Evolutionary conservation across 1,140 invertebrate genomes (phyloP).

Genomic region (Trichonephila clavata): DNA sequence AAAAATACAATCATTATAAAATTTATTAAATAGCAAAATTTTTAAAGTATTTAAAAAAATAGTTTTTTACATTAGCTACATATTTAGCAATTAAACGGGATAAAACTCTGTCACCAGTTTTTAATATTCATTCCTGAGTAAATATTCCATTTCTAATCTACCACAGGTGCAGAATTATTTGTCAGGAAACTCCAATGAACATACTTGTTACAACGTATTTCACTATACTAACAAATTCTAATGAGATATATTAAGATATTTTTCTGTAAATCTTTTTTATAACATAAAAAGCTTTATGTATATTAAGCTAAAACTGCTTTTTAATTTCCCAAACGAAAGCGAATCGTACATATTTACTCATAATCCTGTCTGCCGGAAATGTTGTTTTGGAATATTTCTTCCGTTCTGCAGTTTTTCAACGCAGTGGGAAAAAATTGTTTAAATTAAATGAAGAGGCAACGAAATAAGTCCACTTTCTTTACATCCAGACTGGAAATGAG

Average conservation of each 20-base stretch:
- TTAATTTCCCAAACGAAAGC: background rate
- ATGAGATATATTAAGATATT: background rate
- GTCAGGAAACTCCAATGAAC: background rate
- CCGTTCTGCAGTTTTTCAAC: background rate
- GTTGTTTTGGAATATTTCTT: background rate
- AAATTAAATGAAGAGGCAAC: background rate
- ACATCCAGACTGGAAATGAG: background rate
- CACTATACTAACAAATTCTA: background rate
- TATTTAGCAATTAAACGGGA: background rate
- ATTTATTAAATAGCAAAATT: too few relatives aligned
- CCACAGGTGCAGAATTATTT: background rate
- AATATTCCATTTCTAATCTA: background rate
- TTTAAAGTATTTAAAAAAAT: too few relatives aligned
- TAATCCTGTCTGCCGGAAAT: background rate
- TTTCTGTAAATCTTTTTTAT: background rate
- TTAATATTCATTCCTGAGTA: background rate
- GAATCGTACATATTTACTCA: background rate
- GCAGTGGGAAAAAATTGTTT: conserved; percentile 10
- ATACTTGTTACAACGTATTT: background rate
- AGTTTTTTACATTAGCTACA: background rate
- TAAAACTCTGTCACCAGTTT: background rate
- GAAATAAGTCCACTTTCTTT: background rate
- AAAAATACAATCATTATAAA: too few relatives aligned
- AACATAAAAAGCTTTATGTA: background rate
- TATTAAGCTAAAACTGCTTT: background rate